Base-by-base conservation (phyloP, 2,797 vertebrate species). In the Chelonia mydas region DNA sequence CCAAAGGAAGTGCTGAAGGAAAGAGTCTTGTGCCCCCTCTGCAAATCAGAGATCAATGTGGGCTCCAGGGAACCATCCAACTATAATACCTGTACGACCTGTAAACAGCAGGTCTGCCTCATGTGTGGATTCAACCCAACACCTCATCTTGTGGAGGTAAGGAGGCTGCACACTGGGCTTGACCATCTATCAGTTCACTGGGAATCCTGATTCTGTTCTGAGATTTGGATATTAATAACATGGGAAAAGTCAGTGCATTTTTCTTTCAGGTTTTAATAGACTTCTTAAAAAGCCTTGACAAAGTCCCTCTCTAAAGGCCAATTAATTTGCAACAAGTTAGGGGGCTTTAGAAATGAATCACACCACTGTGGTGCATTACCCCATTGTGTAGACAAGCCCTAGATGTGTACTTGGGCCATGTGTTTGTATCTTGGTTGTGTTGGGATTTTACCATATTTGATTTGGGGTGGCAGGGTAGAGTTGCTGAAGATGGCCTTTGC, bases 91-190 rank as follows among this genome's bases (percentile, higher is more conserved):
- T 99, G 99, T 96, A 99, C 99, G 2, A 98, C 99, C 97, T 99
- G 99, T 98, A 98, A 97, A 93, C 98, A 98, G 84, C 99, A 99
- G 98, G 99, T 99, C 98, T 99, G 99, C 99, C 99, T 99, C 98
- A 98, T 99, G 98, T 99, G 99, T 93, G 99, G 99, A 97, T 99
- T 99, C 98, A 99, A 99, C 98, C 99, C 99, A n/a, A 99, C 99
- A 0, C 99, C 99, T 92, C 99, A 99, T 94, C 98, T 99, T 88
- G 98, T 99, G 11, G 99, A 99, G 99, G 99, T 99, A 99, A 99
- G 99, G n/a, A 77, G 50, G 37, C 27, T 78, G 10, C 0, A 1
- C 16, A 37, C 5, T 79, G 81, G 82, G 15, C 0, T 9, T 77
- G 3, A 74, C 47, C 33, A 45, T 72, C 28, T 82, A 72, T 80